Conservation (phyloP, 2,888 invertebrate species). For the Odontocolon sp. region DNA sequence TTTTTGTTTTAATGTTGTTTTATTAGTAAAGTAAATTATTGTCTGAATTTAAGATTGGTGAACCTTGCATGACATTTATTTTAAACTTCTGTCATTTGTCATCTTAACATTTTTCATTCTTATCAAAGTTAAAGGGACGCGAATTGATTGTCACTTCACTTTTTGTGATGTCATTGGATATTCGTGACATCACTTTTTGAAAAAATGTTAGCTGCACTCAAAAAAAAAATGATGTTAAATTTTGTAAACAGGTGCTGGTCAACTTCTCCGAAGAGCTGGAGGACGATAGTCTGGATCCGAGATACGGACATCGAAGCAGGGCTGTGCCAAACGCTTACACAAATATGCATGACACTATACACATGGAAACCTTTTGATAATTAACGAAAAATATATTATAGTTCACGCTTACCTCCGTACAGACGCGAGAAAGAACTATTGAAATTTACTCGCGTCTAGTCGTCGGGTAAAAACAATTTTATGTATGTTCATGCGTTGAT, state of each 20-base stretch:
- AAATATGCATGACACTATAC: slow-evolving; percentile 71
- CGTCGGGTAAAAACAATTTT: slow-evolving; percentile 23
- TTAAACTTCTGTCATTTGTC: too few relatives aligned
- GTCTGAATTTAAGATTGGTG: neutral
- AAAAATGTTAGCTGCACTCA: too few relatives aligned
- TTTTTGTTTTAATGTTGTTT: neutral
- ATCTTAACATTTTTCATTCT: too few relatives aligned
- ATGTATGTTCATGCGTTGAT: slow-evolving; percentile 45
- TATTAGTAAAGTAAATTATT: slow-evolving; percentile 8
- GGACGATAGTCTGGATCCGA: slow-evolving; percentile 65
- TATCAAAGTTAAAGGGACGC: too few relatives aligned
- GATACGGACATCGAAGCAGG: slow-evolving; percentile 61
- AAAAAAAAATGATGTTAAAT: neutral
- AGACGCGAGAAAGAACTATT: slow-evolving; percentile 14
- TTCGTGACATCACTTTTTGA: too few relatives aligned
- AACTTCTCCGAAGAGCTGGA: slow-evolving; percentile 76
- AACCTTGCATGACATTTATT: neutral
- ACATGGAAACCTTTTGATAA: slow-evolving; percentile 73
- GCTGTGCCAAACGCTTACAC: slow-evolving; percentile 68
- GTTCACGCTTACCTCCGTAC: neutral
- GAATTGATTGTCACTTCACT: too few relatives aligned
- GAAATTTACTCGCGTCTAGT: slow-evolving; percentile 37
- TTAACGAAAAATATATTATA: slow-evolving; percentile 1
- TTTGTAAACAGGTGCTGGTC: slow-evolving; percentile 72
- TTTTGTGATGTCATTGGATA: too few relatives aligned